phyloP scores from a whole-genome alignment of 1,140 invertebrate species.

The Aleiodes sp. region DNA sequence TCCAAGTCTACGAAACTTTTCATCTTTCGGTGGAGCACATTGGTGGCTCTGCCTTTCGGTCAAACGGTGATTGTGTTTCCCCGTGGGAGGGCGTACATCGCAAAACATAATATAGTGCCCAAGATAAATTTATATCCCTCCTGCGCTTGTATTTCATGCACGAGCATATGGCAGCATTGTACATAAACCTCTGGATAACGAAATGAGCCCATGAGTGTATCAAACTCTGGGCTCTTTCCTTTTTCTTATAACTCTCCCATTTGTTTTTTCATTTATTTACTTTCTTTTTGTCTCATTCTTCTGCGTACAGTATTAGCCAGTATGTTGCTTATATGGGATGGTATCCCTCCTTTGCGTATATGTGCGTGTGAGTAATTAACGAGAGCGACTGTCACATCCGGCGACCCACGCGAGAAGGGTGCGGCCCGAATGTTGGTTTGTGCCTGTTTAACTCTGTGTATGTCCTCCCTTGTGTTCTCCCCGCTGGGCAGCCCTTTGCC shows the following conservation, averaged over 20 bases:
- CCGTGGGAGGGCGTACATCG: conserved; percentile 32
- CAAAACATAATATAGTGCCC: conserved; percentile 37
- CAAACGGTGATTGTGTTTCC: conserved; percentile 30
- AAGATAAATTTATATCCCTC: conserved; percentile 37
- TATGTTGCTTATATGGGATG: too few relatives aligned
- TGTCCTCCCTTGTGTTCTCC: conserved; percentile 32
- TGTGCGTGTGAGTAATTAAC: conserved; percentile 66
- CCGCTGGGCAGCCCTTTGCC: conserved; percentile 42
- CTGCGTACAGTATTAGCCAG: too few relatives aligned
- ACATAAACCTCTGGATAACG: background rate
- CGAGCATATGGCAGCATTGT: conserved; percentile 29
- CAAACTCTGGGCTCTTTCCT: conserved; percentile 22
- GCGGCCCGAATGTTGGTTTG: conserved; percentile 53
- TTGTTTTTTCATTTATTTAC: background rate
- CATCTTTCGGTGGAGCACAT: conserved; percentile 17
- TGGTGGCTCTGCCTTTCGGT: background rate
- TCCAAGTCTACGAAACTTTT: background rate
- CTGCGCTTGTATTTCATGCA: conserved; percentile 32
- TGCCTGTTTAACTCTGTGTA: conserved; percentile 9
- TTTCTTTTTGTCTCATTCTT: too few relatives aligned
- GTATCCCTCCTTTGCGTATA: conserved; percentile 27
- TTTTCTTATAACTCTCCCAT: background rate
- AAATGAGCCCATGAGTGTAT: conserved; percentile 6
- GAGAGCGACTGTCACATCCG: conserved; percentile 66
- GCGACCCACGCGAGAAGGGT: conserved; percentile 66